A percentile compares a stretch with the other conserved stretches of the same genome.
Evolutionary conservation across 2,797 vertebrate genomes (phyloP).

Genomic region (Enteromius anoplus): DNA sequence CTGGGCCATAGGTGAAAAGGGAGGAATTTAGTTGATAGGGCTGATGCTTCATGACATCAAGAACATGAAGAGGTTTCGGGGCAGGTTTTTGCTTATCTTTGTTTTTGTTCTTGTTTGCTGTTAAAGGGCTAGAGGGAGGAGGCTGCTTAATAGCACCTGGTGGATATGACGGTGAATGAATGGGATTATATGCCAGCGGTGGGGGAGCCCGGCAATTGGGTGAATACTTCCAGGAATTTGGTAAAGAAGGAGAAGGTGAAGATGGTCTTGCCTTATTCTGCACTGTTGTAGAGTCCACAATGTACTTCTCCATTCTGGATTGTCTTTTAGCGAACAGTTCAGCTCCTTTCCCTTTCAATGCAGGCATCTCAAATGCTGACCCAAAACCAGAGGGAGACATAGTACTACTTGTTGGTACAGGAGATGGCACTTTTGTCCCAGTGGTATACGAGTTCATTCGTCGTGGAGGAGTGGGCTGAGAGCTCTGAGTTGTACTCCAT

Average conservation of each 20-base stretch:
- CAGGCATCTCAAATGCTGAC: conserved; percentile 87
- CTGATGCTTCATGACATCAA: conserved; percentile 98
- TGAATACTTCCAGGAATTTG: conserved; percentile 94
- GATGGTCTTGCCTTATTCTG: conserved; percentile 84
- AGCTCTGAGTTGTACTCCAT: conserved; percentile 69
- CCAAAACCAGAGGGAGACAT: conserved; percentile 71
- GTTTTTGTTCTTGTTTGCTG: conserved; percentile 81
- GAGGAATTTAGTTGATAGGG: conserved; percentile 94
- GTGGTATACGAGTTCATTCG: conserved; percentile 71
- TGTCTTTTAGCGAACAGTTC: conserved; percentile 96
- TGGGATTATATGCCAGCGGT: conserved; percentile 91
- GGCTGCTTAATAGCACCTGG: conserved; percentile 85
- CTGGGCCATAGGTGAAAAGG: conserved; percentile 93
- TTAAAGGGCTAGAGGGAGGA: conserved; percentile 70
- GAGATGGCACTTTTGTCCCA: conserved; percentile 68
- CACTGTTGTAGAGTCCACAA: conserved; percentile 95
- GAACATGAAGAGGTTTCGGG: conserved; percentile 88
- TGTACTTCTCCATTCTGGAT: conserved; percentile 96
- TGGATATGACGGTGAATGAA: conserved; percentile 92
- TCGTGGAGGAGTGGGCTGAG: conserved; percentile 68
- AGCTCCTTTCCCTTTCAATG: conserved; percentile 91
- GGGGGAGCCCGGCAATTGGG: conserved; percentile 94
- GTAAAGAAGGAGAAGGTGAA: conserved; percentile 91
- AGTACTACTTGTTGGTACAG: conserved; percentile 77
- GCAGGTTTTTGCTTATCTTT: conserved; percentile 83